Conservation (phyloP, 1,140 invertebrate species). For the Cydia strobilella region DNA sequence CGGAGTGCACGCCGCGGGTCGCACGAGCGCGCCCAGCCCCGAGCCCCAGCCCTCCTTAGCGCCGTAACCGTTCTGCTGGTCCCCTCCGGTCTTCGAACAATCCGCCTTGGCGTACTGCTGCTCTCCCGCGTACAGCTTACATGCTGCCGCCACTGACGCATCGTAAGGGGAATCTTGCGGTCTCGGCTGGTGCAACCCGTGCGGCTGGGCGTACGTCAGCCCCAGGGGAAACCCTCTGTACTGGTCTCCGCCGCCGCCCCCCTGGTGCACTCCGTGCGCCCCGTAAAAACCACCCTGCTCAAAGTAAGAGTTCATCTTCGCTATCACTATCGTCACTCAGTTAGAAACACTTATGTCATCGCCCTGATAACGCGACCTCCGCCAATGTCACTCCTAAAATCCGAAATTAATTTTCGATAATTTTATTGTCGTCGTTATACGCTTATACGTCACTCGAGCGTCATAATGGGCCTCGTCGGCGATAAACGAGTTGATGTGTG, state of each 20-base stretch:
- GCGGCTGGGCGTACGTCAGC: constrained; percentile 92
- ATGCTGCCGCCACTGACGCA: constrained; percentile 91
- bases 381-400: constrained; percentile 66
- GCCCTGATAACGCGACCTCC: constrained; percentile 74
- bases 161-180: constrained; percentile 94
- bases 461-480: constrained; percentile 75
- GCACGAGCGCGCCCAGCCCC: constrained; percentile 81
- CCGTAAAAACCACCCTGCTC: constrained; percentile 97
- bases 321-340: constrained; percentile 71
- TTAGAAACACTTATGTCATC: constrained; percentile 75
- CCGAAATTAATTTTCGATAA: constrained; percentile 73
- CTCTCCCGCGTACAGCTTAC: constrained; percentile 89
- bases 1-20: constrained; percentile 92
- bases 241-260: constrained; percentile 85
- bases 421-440: constrained; percentile 65
- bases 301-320: constrained; percentile 96
- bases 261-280: constrained; percentile 89
- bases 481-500: constrained; percentile 75
- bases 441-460: constrained; percentile 77
- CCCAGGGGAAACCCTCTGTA: constrained; percentile 92
- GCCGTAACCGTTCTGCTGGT: constrained; percentile 86
- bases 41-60: constrained; percentile 86
- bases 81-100: constrained; percentile 81
- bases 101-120: constrained; percentile 84
- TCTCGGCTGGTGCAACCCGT: constrained; percentile 87